phyloP scores from a whole-genome alignment of 2,888 invertebrate species.

The Andrena bucephala region DNA sequence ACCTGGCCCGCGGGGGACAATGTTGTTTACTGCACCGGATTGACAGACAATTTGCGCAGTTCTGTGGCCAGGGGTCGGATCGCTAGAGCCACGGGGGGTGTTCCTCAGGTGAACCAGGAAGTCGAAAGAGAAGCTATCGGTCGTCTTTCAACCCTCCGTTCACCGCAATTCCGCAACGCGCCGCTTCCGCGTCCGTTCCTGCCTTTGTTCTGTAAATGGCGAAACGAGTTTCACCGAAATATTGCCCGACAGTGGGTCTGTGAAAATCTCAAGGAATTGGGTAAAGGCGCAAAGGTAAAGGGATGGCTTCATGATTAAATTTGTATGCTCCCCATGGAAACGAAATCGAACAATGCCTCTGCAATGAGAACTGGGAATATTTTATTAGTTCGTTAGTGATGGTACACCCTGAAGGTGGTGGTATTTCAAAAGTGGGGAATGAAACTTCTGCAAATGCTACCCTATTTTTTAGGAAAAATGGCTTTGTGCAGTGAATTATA shows the following conservation, averaged over 20 bases:
- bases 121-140: conserved; percentile 55
- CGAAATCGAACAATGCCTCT: no score
- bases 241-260: conserved; percentile 5
- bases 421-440: no score
- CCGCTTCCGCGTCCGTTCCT: conserved; percentile 46
- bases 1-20: conserved; percentile 61
- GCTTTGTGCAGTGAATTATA: no score
- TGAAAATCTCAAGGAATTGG: neutral
- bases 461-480: no score
- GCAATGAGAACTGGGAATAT: no score
- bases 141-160: conserved; percentile 42
- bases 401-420: no score
- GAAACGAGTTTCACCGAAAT: conserved; percentile 50
- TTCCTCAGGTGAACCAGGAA: conserved; percentile 63
- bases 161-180: conserved; percentile 70
- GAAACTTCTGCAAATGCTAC: no score
- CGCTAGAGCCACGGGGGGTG: conserved; percentile 66
- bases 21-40: conserved; percentile 45
- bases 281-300: neutral
- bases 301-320: conserved; percentile 1
- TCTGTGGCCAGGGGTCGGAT: conserved; percentile 75
- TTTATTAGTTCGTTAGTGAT: no score
- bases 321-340: no score
- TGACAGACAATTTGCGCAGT: conserved; percentile 69
- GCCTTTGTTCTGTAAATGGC: conserved; percentile 32